Evolutionary conservation across 1,140 invertebrate species (phyloP).

Genomic region (Thaumatotibia leucotreta): DNA sequence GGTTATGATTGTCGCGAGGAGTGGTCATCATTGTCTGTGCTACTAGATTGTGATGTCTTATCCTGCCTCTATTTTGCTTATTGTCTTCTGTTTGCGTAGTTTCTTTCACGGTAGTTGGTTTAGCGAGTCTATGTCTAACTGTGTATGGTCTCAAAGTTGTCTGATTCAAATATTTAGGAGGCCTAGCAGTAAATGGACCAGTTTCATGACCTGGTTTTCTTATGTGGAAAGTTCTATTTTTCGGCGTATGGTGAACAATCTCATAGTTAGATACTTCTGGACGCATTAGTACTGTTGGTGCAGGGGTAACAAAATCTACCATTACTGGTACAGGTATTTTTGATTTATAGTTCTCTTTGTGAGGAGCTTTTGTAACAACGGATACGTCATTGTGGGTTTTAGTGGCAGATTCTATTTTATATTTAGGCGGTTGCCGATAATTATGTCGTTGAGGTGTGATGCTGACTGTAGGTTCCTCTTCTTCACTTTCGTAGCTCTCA

Average conservation of each 20-base stretch:
- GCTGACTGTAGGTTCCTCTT: constrained; percentile 29
- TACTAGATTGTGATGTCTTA: constrained; percentile 53
- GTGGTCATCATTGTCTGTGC: constrained; percentile 58
- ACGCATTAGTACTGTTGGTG: constrained; percentile 37
- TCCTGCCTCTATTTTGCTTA: constrained; percentile 46
- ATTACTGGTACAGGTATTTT: constrained; percentile 53
- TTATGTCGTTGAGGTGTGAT: constrained; percentile 24
- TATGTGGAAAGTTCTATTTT: constrained; percentile 51
- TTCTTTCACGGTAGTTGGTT: constrained; percentile 55
- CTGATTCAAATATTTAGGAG: constrained; percentile 70
- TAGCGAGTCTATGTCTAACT: constrained; percentile 71
- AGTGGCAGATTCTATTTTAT: constrained; percentile 42
- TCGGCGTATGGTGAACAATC: constrained; percentile 43
- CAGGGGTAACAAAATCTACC: constrained; percentile 33
- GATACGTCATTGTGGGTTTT: constrained; percentile 64
- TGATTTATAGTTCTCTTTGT: constrained; percentile 48
- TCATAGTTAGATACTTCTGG: constrained; percentile 58
- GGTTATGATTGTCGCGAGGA: constrained; percentile 58
- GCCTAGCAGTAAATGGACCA: constrained; percentile 50
- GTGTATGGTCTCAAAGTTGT: constrained; percentile 74
- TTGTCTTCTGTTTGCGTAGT: constrained; percentile 31
- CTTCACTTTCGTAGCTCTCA: constrained; percentile 43
- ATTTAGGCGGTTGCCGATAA: constrained; percentile 32
- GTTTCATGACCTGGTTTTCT: constrained; percentile 45
- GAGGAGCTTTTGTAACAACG: constrained; percentile 50